Base-by-base conservation (phyloP, 2,113 vertebrate genomes). In the Tetrao urogallus region DNA sequence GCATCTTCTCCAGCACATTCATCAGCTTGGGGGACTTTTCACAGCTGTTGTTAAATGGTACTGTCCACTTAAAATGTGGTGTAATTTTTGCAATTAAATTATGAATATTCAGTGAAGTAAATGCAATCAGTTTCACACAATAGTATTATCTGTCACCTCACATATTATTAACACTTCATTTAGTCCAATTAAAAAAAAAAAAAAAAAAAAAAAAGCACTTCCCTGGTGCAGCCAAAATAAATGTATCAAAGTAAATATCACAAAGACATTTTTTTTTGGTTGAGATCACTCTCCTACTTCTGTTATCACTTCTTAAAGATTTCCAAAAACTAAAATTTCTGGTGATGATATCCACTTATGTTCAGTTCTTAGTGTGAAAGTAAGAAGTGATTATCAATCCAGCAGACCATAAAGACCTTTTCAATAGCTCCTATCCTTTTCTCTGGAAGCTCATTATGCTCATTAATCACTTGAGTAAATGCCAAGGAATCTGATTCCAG, bases 21-120 rank as follows among this genome's bases (percentile, higher is more conserved):
- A 48, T 91, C 42, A 61, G 7, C 45, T 43, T 77, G 52, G 11
- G 69, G 22, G 30, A 71, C 71, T 94, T 93, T 79, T 75, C 65
- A 66, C 69, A 94, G 70, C 92, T 95, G 45, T 42, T 86, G 48
- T 24, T 77, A 80, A 85, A 74, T 61, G 15, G 72, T 63, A 72
- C 30, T 34, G 45, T 30, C 47, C 58, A 70, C 32, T 92, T 93
- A 91, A 94, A 76, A 54, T 34, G 43, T 43, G 73, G 24, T 69
- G 34, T 63, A 81, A 54, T 89, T 91, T 95, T 70, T 57, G 21
- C n/a, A 79, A 86, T 94, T 88, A 63, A 34, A 25, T 50, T 86
- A 71, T 88, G 67, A 74, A n/a, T 70, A 79, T 50, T 50, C 40
- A 82, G 25, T 88, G 67, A 78, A 80, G 36, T 85, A 63, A 90